These are phyloP conservation scores for Vanacampus margaritifer DNA, from an alignment of 2,113 vertebrate genomes.

Conservation along the genomic window DNA sequence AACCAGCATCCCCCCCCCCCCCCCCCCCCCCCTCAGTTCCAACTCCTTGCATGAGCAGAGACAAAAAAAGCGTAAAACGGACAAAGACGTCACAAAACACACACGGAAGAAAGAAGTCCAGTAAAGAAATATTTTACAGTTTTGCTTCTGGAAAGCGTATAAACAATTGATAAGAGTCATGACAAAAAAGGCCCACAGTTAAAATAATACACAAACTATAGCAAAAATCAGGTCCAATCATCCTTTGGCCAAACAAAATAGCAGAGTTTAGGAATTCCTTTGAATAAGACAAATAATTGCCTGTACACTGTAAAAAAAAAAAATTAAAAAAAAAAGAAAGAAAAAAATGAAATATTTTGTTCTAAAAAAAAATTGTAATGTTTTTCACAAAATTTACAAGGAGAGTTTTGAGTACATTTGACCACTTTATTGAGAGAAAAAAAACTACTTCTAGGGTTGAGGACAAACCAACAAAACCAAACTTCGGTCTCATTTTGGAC, in stretches of 20 bases:
- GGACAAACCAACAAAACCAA: too few relatives aligned
- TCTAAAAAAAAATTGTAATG: too few relatives aligned
- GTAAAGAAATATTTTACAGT: conserved; percentile 57
- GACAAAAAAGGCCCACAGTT: conserved; percentile 39
- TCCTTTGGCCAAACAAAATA: conserved; percentile 54
- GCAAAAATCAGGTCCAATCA: conserved; percentile 45
- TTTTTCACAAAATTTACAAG: too few relatives aligned
- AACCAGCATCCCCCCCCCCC: too few relatives aligned
- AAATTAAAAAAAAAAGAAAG: too few relatives aligned
- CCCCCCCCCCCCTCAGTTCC: conserved; percentile 22
- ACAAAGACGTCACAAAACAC: conserved; percentile 32
- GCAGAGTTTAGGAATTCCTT: conserved; percentile 19
- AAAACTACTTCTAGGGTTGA: too few relatives aligned
- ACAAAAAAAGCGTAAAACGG: conserved; percentile 1
- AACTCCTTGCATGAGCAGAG: conserved; percentile 1
- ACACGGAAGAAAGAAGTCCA: conserved; percentile 26
- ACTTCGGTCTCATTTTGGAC: too few relatives aligned
- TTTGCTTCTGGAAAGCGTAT: conserved; percentile 35
- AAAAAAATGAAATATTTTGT: too few relatives aligned
- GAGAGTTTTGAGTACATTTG: too few relatives aligned
- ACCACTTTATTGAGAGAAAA: too few relatives aligned
- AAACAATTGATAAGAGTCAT: conserved; percentile 20
- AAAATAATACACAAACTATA: conserved; percentile 59
- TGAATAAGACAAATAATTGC: conserved; percentile 29
- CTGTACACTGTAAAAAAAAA: too few relatives aligned